These are phyloP conservation scores for Mythimna pallens DNA, from an alignment of 2,888 invertebrate genomes.

Conservation along the genomic window DNA sequence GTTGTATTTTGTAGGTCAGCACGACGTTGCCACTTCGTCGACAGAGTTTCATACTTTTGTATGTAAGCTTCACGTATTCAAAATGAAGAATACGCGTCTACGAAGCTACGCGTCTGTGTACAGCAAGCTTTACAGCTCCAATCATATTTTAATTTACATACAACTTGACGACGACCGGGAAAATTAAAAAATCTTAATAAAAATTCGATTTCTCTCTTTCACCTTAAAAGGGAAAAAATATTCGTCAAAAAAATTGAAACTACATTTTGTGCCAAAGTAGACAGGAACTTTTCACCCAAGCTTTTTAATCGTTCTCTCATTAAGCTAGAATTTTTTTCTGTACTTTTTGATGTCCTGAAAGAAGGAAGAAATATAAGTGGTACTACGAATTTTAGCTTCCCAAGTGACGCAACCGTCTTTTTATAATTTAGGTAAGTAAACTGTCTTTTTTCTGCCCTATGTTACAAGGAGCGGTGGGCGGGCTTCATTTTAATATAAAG, in stretches of 20 bases:
- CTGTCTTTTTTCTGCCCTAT: conserved; percentile 28
- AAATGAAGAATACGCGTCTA: too few species aligned
- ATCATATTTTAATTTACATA: too few species aligned
- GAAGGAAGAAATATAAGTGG: conserved; percentile 5
- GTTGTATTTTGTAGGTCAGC: too few species aligned
- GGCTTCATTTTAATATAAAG: conserved; percentile 54
- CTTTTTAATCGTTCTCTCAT: conserved; percentile 2
- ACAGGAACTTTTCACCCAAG: neutral
- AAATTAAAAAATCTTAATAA: too few species aligned
- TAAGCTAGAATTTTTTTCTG: conserved; percentile 4
- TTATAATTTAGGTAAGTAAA: conserved; percentile 57
- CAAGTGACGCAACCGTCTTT: conserved; percentile 9
- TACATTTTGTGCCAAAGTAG: neutral
- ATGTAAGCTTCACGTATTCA: too few species aligned
- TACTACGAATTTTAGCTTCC: conserved; percentile 15
- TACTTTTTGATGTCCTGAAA: conserved; percentile 14
- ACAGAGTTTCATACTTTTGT: too few species aligned
- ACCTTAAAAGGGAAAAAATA: neutral
- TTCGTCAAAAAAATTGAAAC: neutral
- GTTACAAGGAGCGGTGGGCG: conserved; percentile 16
- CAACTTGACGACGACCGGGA: too few species aligned
- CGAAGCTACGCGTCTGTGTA: too few species aligned
- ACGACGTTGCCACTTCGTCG: too few species aligned
- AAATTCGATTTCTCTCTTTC: too few species aligned
- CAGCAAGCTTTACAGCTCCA: too few species aligned